Evolutionary conservation across 2,797 vertebrate genomes (phyloP), one percentile per base, ranked within the genome.

Genomic region (Enteromius argenteus): DNA sequence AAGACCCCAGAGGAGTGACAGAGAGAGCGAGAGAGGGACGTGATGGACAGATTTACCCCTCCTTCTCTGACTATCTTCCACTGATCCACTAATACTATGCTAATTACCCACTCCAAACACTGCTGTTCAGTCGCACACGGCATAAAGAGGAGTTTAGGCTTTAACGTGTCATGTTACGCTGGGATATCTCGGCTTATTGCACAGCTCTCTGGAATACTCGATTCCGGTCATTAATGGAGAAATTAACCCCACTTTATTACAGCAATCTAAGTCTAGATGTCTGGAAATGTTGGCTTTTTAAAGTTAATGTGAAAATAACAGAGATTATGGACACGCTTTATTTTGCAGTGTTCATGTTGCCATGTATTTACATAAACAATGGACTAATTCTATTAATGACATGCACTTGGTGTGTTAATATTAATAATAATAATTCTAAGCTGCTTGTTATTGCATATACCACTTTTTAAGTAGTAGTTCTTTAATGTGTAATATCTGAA

Each of bases 1-100:
- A 96, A 91, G 94, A 96, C 94, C 94, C 94, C 86, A 87, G 92
- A 95, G 94, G 90, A 84, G 82, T 84, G 82, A 77, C 81, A 78
- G 82, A 84, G 74, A 30, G 81, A 83, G 88, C 87, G 84, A 86
- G 90, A 92, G 87, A 58, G 90, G 92, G 42, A 85, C 83, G 60
- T 87, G 86, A 86, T 83, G 39, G 84, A 86, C 88, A 88, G 68
- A 84, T 86, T 82, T 81, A 60, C 58, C 92, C 88, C 92, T 90
- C 92, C 85, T 90, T 93, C 93, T 92, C 89, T 91, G 90, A 92
- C 92, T 91, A 87, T 91, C 81, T 75, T 89, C 90, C 91, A 90
- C 92, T 94, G 92, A 94, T 91, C 93, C 91, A 95, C 95, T 93
- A 95, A 93, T 91, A 90, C 89, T 91, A 91, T 88, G 91, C 94